A percentile compares a stretch with the other conserved stretches of the same genome.
phyloP scores from a whole-genome alignment of 1,140 invertebrate species.

The Zaprionus ornatus region DNA sequence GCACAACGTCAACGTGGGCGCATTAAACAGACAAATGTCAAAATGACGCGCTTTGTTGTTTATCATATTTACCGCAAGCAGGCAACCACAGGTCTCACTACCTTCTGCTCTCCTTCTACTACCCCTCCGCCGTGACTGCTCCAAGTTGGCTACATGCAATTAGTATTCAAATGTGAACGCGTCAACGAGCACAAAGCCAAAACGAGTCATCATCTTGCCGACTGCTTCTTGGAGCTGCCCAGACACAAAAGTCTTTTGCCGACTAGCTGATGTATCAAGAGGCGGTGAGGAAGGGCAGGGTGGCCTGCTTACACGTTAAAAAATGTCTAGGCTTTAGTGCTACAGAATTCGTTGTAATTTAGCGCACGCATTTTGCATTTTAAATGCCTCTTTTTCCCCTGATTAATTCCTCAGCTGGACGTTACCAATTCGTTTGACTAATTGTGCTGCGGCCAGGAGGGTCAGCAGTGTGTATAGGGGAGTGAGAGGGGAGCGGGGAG shows the following conservation, averaged over 20 bases:
- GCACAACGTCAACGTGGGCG: conserved; percentile 61
- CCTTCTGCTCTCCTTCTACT: not conserved
- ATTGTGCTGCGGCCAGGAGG: conserved; percentile 45
- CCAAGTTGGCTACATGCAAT: conserved; percentile 66
- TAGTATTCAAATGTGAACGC: conserved; percentile 80
- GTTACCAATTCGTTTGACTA: conserved; percentile 78
- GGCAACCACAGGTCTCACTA: not conserved
- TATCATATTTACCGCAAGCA: conserved; percentile 78
- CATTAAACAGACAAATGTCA: conserved; percentile 77
- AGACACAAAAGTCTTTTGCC: conserved; percentile 30
- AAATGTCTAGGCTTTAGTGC: conserved; percentile 72
- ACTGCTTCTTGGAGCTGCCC: conserved; percentile 22
- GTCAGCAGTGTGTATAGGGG: not conserved
- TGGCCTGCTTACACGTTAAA: conserved; percentile 61
- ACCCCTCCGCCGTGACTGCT: not conserved
- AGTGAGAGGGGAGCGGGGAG: not conserved
- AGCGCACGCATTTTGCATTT: conserved; percentile 80
- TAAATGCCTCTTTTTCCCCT: conserved; percentile 59
- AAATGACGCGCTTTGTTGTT: conserved; percentile 82
- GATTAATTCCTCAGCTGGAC: conserved; percentile 75
- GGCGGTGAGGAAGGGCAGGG: not conserved
- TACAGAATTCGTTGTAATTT: conserved; percentile 75
- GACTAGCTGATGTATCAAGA: conserved; percentile 25
- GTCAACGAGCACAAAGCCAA: conserved; percentile 75
- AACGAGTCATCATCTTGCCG: conserved; percentile 70